Evolutionary conservation across 2,113 vertebrate genomes (phyloP).

Genomic region (Prietella phreatophila): DNA sequence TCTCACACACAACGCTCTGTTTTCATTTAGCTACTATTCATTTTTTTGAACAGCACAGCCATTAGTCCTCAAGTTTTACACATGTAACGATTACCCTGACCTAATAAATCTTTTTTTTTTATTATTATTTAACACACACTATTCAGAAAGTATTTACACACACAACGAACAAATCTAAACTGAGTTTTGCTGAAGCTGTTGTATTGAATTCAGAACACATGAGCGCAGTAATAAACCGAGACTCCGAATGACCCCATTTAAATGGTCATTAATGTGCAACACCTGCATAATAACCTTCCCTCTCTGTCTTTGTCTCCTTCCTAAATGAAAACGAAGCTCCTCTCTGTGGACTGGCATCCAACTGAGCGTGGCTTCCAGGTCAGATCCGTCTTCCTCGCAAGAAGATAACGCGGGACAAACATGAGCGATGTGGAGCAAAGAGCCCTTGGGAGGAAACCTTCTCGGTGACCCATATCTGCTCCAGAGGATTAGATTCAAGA

Average conservation of each 20-base stretch:
- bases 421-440: constrained; percentile 14
- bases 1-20: constrained; percentile 43
- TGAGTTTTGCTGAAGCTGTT: constrained; percentile 4
- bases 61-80: constrained; percentile 42
- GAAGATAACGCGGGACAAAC: not conserved
- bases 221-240: constrained; percentile 29
- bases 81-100: constrained; percentile 28
- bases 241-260: constrained; percentile 62
- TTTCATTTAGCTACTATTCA: constrained; percentile 42
- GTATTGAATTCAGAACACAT: constrained; percentile 23
- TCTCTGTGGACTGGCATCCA: constrained; percentile 3
- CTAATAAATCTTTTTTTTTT: constrained; percentile 35
- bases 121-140: not conserved
- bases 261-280: constrained; percentile 63
- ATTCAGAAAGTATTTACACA: not conserved
- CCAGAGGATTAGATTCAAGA: constrained; percentile 49
- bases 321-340: constrained; percentile 51
- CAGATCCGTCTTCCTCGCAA: not conserved
- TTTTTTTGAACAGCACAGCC: constrained; percentile 28
- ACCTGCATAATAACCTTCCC: constrained; percentile 57
- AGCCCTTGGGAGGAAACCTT: constrained; percentile 47
- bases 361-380: constrained; percentile 16
- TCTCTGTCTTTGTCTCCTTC: constrained; percentile 55
- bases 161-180: not conserved
- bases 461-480: constrained; percentile 53